Conservation (phyloP, 2,888 invertebrate species). For the Coelinius sp. region DNA sequence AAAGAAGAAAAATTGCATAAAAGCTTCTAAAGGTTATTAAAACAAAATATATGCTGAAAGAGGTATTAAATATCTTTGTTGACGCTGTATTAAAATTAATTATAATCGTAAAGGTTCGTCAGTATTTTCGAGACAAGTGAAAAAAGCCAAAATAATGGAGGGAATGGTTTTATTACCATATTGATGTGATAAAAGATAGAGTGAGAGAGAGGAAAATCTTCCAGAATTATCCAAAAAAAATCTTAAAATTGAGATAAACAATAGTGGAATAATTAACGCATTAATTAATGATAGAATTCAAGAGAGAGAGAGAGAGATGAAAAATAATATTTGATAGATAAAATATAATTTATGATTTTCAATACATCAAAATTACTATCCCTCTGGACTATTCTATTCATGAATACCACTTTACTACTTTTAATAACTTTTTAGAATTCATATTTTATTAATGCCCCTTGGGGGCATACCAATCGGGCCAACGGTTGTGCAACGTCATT, state of each 20-base stretch:
- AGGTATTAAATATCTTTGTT: slow-evolving; percentile 46
- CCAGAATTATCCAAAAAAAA: too few relatives aligned
- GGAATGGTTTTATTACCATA: slow-evolving; percentile 33
- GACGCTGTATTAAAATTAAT: slow-evolving; percentile 49
- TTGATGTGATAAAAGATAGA: slow-evolving; percentile 28
- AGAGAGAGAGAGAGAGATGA: not conserved
- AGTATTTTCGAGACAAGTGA: slow-evolving; percentile 24
- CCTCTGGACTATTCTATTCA: slow-evolving; percentile 31
- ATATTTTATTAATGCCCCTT: slow-evolving; percentile 65
- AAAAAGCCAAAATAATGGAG: slow-evolving; percentile 31
- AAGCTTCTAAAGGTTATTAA: slow-evolving; percentile 23
- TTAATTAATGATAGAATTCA: not conserved
- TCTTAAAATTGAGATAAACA: too few relatives aligned
- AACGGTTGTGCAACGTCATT: slow-evolving; percentile 66
- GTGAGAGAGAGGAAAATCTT: not conserved
- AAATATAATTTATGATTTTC: slow-evolving; percentile 30
- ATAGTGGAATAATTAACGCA: too few relatives aligned
- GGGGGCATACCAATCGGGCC: slow-evolving; percentile 61
- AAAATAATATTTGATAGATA: not conserved
- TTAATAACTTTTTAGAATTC: slow-evolving; percentile 66
- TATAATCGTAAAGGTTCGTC: slow-evolving; percentile 49
- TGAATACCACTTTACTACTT: slow-evolving; percentile 63
- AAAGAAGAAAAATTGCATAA: not conserved
- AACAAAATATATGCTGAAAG: slow-evolving; percentile 19
- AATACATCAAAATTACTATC: slow-evolving; percentile 11